Evolutionary conservation across 1,140 invertebrate genomes (phyloP), one percentile per base, ranked within the genome.

Genomic region (Colletes latitarsis): DNA sequence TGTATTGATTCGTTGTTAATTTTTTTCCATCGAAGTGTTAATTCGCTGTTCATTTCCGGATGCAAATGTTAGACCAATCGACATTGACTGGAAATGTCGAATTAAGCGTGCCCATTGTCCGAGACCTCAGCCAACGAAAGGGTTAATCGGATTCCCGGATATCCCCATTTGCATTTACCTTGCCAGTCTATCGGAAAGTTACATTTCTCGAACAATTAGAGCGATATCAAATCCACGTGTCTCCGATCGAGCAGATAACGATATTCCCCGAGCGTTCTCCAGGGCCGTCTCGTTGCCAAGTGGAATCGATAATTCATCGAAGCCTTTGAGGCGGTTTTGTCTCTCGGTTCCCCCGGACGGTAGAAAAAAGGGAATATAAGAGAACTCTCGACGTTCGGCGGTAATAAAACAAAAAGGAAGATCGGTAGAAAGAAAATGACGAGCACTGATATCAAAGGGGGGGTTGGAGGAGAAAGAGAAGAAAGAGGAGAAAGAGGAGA

Each of bases 281-380:
- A 43, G 39, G 39, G 3, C 30, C 52, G 41, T n/a, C 14, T 30
- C 60, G 19, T 67, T 69, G n/a, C 41, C 53, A 15, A 30, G 66
- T 15, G 14, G 41, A 69, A 77, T 77, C 75, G 21, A 60, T 77
- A 77, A 77, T 77, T 70, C 75, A 62, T 70, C 75, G 55, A 62
- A 67, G 39, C 19, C 49, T 66, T 49, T 74, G n/a, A 62, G 12
- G 17, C 43, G 58, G 21, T 52, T 12, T 12, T 12, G 17, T 14
- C 6, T 10, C 49, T 17, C 19, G 6, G 52, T 30, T 14, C 2
- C 12, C 14, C 6, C 4, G 8, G n/a, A 9, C 9, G 3, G 17
- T 21, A 3, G 8, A 15, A 19, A n/a, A 14, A 39, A 21, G 6
- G 58, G n/a, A 17, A 63, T 43, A 10, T 10, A 10, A 30, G 30